These are phyloP conservation scores for Myopa tessellatipennis DNA, from an alignment of 2,888 invertebrate species.

Conservation along the genomic window DNA sequence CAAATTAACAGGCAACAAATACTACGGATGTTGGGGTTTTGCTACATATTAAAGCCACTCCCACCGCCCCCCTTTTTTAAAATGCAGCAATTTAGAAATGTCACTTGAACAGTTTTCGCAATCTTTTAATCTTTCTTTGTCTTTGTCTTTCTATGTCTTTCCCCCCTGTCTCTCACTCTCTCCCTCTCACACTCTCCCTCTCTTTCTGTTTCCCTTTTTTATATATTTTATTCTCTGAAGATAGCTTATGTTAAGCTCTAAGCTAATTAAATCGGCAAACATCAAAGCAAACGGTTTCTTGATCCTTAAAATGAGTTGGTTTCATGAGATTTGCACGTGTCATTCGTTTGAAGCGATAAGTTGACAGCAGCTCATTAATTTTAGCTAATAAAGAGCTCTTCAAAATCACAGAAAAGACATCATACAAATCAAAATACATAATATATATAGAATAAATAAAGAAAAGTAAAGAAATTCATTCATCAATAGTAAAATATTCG, in stretches of 20 bases:
- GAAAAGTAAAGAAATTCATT: too few species aligned
- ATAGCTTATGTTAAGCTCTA: not conserved
- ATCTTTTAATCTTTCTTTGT: not conserved
- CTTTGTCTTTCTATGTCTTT: not conserved
- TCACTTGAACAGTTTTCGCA: not conserved
- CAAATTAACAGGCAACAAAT: not conserved
- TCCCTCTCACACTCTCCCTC: too few species aligned
- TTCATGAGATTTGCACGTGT: slow-evolving; percentile 3
- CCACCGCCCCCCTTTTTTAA: too few species aligned
- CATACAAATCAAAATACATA: too few species aligned
- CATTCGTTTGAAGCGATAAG: not conserved
- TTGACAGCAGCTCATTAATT: not conserved
- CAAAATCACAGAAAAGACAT: not conserved
- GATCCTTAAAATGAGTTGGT: not conserved
- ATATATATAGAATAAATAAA: too few species aligned
- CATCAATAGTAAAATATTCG: too few species aligned
- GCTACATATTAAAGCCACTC: not conserved
- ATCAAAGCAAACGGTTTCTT: not conserved
- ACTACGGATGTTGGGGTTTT: not conserved
- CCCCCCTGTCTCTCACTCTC: too few species aligned
- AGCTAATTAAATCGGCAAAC: slow-evolving; percentile 17
- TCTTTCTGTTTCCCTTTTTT: too few species aligned
- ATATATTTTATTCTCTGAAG: not conserved
- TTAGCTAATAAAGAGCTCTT: slow-evolving; percentile 6
- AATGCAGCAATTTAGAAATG: not conserved